Percentiles rank a stretch among this genome's conserved stretches.
These are phyloP conservation scores for Athetis lepigone DNA, from an alignment of 2,888 invertebrate species.

Conservation along the genomic window DNA sequence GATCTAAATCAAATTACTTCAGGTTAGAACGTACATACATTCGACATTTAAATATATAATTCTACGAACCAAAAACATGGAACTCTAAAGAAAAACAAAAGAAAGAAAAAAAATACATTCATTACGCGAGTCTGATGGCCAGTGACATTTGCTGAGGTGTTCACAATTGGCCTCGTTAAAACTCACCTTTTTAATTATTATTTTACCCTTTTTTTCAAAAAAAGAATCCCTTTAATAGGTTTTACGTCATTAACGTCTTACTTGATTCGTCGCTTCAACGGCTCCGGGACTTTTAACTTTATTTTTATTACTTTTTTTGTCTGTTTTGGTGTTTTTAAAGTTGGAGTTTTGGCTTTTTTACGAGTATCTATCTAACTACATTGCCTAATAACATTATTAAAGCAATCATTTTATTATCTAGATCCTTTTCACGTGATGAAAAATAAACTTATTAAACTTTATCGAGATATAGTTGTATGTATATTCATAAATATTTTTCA, in stretches of 20 bases:
- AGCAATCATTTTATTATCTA: no score
- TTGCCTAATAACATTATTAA: no score
- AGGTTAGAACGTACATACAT: no score
- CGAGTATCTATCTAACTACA: no score
- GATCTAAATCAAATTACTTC: no score
- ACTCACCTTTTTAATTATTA: constrained; percentile 83
- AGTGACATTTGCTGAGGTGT: constrained; percentile 68
- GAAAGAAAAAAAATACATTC: constrained; percentile 43
- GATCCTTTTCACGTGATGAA: no score
- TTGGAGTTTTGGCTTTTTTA: no score
- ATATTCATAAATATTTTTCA: no score
- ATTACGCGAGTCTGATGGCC: constrained; percentile 47
- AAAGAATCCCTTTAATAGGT: constrained; percentile 70
- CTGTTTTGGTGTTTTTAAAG: neutral
- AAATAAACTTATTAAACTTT: no score
- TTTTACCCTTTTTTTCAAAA: constrained; percentile 68
- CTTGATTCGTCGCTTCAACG: constrained; percentile 62
- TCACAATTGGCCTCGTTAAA: constrained; percentile 79
- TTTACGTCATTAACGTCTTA: constrained; percentile 74
- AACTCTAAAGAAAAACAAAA: constrained; percentile 28
- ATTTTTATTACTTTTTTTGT: neutral
- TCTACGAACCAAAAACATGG: constrained; percentile 12
- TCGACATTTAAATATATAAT: neutral
- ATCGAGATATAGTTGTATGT: no score
- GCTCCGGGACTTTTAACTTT: constrained; percentile 11